Evolutionary conservation across 2,888 invertebrate genomes (phyloP), one percentile per base, ranked within the genome.

Genomic region (Leucozona laternaria): DNA sequence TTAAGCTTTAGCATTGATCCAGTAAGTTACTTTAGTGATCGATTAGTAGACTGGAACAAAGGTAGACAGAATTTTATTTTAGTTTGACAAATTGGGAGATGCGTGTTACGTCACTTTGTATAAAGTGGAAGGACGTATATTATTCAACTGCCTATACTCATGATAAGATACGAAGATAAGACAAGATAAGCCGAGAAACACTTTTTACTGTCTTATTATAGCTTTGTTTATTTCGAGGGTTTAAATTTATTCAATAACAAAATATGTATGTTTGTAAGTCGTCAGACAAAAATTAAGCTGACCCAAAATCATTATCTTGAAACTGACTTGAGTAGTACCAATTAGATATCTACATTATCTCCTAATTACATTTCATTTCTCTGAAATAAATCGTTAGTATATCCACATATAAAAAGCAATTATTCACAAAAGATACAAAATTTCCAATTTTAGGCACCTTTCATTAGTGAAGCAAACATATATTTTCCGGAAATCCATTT

Each of bases 401-500:
- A 17, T 22, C 22, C 10, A 11, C 28, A n/a, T 28, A n/a, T n/a
- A n/a, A 15, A 28, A 0, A n/a, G n/a, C 2, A 7, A 25, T 58
- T 22, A 40, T 60, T 15, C 7, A 43, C 60, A 62, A 43, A 60
- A 37, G 17, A 15, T 15, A 40, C 4, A 40, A 60, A 62, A 62
- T 28, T 20, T 48, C 13, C 25, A 66, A 10, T 58, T 57, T 15
- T 55, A 66, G 58, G 62, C 79, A 84, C 84, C 71, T 84, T 76
- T 70, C 70, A 57, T 55, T 79, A 84, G 58, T 48, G 57, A 84
- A 62, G 80, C 72, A 85, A 66, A 80, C 68, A 25, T 64, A 53
- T 68, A 80, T 77, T 60, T 85, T 80, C 31, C 72, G 71, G 40
- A 68, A 48, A 72, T 85, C 84, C 84, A 84, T 84, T 6, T 70